Evolutionary conservation across 2,888 invertebrate genomes (phyloP).

Genomic region (Cheilosia impressa): DNA sequence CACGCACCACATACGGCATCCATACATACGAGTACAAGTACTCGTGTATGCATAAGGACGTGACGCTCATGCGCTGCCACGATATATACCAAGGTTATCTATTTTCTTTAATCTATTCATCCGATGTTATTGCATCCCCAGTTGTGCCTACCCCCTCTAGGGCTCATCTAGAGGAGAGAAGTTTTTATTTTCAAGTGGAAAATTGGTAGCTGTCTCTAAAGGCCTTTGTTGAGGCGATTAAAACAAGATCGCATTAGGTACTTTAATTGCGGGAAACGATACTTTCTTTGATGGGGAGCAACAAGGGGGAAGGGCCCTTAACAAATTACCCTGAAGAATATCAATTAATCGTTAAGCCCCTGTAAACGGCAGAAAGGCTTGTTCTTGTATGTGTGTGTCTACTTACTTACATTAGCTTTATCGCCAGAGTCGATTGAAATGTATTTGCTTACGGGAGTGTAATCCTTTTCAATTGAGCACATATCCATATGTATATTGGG

Average conservation of each 20-base stretch:
- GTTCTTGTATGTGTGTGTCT: constrained; percentile 23
- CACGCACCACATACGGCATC: constrained; percentile 28
- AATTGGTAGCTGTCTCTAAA: constrained; percentile 41
- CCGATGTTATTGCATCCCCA: constrained; percentile 42
- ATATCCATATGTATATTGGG: background rate
- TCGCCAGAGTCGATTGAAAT: constrained; percentile 53
- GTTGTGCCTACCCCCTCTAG: background rate
- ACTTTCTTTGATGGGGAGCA: constrained; percentile 1
- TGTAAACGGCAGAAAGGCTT: constrained; percentile 23
- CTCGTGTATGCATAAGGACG: background rate
- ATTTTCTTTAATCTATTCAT: constrained; percentile 65
- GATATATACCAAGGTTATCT: constrained; percentile 42
- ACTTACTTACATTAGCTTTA: constrained; percentile 56
- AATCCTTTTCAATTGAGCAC: constrained; percentile 50
- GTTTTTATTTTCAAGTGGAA: constrained; percentile 59
- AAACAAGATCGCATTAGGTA: constrained; percentile 58
- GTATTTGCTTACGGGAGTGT: constrained; percentile 43
- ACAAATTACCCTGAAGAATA: constrained; percentile 72
- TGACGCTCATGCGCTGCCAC: background rate
- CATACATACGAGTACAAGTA: background rate
- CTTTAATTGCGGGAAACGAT: constrained; percentile 17
- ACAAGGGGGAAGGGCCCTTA: constrained; percentile 20
- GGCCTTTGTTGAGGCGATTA: constrained; percentile 64
- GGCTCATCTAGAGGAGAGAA: constrained; percentile 33
- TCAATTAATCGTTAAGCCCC: constrained; percentile 69